Percentiles rank a stretch among this genome's conserved stretches.
These are phyloP conservation scores for Sus cebifrons DNA, from an alignment of 2,797 vertebrate genomes.

Conservation along the genomic window DNA sequence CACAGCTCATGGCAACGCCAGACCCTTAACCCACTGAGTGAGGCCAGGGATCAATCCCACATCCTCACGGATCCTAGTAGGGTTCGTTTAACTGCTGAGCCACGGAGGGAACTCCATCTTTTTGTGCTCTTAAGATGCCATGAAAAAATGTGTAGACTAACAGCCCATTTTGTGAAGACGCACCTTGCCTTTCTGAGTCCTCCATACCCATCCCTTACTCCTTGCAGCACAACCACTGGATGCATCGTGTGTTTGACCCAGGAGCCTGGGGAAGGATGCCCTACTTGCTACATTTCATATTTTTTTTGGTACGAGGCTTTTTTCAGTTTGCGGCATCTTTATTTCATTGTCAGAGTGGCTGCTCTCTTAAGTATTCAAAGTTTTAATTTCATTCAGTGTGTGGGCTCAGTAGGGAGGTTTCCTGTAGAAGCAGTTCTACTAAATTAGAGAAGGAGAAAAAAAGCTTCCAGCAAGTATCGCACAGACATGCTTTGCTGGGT, in stretches of 20 bases:
- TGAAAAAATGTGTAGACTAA: background rate
- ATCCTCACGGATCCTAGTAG: too few relatives aligned
- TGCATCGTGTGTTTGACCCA: background rate
- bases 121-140: background rate
- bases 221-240: background rate
- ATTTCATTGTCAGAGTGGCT: slow-evolving; percentile 60
- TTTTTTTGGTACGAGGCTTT: background rate
- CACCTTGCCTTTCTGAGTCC: slow-evolving; percentile 4
- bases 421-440: slow-evolving; percentile 74
- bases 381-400: slow-evolving; percentile 68
- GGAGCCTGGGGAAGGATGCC: background rate
- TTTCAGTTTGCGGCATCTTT: slow-evolving; percentile 56
- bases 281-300: background rate
- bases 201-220: background rate
- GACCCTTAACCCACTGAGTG: too few relatives aligned
- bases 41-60: too few relatives aligned
- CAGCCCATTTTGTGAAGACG: background rate
- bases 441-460: slow-evolving; percentile 61
- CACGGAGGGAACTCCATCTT: too few relatives aligned
- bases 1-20: too few relatives aligned
- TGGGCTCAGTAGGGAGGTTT: slow-evolving; percentile 73
- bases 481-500: background rate
- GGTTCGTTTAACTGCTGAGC: too few relatives aligned
- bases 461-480: slow-evolving; percentile 54
- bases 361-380: slow-evolving; percentile 40